Evolutionary conservation across 2,113 vertebrate species (phyloP).

Genomic region (Ariopsis seemanni): DNA sequence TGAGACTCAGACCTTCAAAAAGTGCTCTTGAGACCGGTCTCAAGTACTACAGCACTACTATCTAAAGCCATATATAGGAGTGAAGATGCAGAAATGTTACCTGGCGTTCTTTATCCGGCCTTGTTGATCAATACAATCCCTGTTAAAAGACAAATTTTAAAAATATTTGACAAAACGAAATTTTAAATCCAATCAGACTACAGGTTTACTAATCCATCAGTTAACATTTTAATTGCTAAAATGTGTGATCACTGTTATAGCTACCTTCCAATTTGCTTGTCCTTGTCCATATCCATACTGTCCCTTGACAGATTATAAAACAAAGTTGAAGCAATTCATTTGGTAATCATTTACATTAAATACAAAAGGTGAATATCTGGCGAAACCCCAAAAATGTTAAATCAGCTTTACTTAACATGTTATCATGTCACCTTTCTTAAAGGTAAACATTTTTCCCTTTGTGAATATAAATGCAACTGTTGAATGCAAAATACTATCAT

Average conservation of each 20-base stretch:
- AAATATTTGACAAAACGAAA: neutral
- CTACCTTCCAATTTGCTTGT: slow-evolving; percentile 91
- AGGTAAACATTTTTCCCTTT: neutral
- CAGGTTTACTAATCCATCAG: neutral
- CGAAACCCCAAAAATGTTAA: neutral
- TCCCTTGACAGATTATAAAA: slow-evolving; percentile 72
- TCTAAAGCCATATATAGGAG: neutral
- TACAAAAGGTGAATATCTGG: neutral
- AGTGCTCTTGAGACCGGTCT: no score
- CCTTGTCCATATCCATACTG: slow-evolving; percentile 97
- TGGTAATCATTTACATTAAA: neutral
- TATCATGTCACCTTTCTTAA: neutral
- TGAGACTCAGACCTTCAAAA: no score
- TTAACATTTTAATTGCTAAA: neutral
- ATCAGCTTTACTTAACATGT: neutral
- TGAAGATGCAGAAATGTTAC: slow-evolving; percentile 65
- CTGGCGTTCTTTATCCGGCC: slow-evolving; percentile 97
- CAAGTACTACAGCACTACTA: neutral
- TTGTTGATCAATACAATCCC: slow-evolving; percentile 81
- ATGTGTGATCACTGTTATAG: no score
- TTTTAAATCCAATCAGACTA: neutral
- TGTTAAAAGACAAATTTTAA: slow-evolving; percentile 68
- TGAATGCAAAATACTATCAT: neutral
- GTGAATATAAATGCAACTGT: neutral
- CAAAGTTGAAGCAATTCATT: neutral